phyloP scores from a whole-genome alignment of 1,140 invertebrate genomes.

The Papilio glaucus region DNA sequence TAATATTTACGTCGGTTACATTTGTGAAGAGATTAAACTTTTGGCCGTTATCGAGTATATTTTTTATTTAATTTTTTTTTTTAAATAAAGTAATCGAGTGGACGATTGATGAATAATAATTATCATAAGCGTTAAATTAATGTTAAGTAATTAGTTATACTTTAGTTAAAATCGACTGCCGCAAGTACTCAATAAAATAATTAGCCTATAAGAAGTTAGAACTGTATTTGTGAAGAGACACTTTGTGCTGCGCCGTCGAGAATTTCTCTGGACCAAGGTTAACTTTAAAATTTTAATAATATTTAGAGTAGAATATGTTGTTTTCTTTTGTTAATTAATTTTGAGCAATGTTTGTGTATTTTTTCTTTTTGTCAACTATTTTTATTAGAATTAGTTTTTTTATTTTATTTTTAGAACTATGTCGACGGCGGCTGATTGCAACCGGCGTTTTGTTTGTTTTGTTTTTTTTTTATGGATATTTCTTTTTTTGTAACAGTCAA shows the following conservation, averaged over 20 bases:
- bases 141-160: conserved; percentile 65
- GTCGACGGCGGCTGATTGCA: no score
- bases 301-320: conserved; percentile 34
- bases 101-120: conserved; percentile 62
- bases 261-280: conserved; percentile 67
- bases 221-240: conserved; percentile 60
- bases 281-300: conserved; percentile 44
- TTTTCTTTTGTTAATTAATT: conserved; percentile 27
- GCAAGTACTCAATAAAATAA: conserved; percentile 55
- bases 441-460: no score
- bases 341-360: conserved; percentile 24
- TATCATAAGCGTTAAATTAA: conserved; percentile 63
- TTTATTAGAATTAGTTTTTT: no score
- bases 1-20: conserved; percentile 82
- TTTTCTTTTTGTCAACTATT: no score
- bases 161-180: conserved; percentile 61
- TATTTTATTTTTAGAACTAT: no score
- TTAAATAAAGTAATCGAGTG: conserved; percentile 68
- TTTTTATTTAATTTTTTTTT: conserved; percentile 78
- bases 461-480: no score
- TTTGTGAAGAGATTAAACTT: conserved; percentile 80
- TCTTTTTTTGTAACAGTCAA: no score
- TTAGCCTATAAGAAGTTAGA: conserved; percentile 56
- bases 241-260: conserved; percentile 57
- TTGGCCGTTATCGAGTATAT: conserved; percentile 79